Base-by-base conservation (phyloP, 2,113 vertebrate species). In the Osmerus eperlanus region DNA sequence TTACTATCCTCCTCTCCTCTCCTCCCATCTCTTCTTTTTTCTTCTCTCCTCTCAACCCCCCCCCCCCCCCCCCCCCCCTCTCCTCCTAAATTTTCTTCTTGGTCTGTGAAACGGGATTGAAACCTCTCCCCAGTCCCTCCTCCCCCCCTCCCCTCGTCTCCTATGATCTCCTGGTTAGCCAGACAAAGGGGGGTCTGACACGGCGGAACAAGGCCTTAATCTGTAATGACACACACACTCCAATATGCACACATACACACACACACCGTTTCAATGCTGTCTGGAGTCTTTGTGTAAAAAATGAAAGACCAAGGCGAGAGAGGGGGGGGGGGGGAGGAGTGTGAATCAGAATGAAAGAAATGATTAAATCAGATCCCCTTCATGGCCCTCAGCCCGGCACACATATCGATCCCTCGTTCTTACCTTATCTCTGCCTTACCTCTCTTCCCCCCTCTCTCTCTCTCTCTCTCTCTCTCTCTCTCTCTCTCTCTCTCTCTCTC, bases 181-280 rank as follows among this genome's bases (percentile, higher is more conserved):
- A 90, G 86, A 91, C 89, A 92, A 91, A 88, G 86, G 84, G 71
- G 72, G 83, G 83, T 41, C 80, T 76, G 86, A 86, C 84, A 86
- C 54, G 71, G 78, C 76, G 81, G 77, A 86, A 83, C 81, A 81
- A 78, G 80, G 77, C 85, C 82, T 89, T 90, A 91, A 92, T 91
- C 88, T 84, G 82, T 82, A 76, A 83, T 84, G 47, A 77, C 70
- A 83, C 76, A 80, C 67, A 77, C 80, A 76, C 71, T 72, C 60
- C 36, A 62, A 74, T 78, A 71, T 58, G 4, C 72, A 76, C 66
- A 72, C 70, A 78, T 65, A 77, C 77, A 78, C 70, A 78, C 84
- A 51, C 78, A 77, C 74, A 64, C 73, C 67, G 76, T 58, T 70
- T 76, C 75, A 58, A 25, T 61, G 65, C 76, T 69, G 78, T 63